Evolutionary conservation across 2,888 invertebrate species (phyloP).

Genomic region (Metallyticus violacea): DNA sequence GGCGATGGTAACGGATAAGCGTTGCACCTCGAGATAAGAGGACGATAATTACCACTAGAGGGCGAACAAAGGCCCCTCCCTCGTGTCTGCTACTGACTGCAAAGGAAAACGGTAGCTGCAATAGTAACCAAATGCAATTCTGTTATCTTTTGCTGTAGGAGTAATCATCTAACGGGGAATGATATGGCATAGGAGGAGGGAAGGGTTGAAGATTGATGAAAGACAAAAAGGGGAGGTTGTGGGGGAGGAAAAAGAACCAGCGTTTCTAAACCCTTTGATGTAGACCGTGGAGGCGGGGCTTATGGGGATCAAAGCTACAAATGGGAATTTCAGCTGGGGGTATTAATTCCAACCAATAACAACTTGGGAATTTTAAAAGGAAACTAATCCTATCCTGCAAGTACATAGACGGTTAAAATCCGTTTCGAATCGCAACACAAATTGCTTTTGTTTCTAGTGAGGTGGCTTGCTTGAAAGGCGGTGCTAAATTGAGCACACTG

Average conservation of each 20-base stretch:
- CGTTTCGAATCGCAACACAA: not conserved
- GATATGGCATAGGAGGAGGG: not conserved
- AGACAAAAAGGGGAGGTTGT: not conserved
- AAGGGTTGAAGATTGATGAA: constrained; percentile 1
- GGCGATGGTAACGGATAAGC: not conserved
- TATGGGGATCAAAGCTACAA: not conserved
- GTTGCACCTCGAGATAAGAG: not conserved
- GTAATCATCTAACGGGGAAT: not conserved
- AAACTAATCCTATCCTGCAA: not conserved
- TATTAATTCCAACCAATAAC: not conserved
- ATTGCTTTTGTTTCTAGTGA: not conserved
- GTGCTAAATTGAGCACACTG: not conserved
- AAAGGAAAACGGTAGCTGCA: not conserved
- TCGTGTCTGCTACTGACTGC: not conserved
- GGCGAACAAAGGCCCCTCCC: not conserved
- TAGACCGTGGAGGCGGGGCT: not conserved
- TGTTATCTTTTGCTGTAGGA: not conserved
- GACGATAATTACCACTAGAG: not conserved
- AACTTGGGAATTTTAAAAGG: not conserved
- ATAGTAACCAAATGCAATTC: not conserved
- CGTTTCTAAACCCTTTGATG: constrained; percentile 7
- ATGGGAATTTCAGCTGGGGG: no score
- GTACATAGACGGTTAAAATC: not conserved
- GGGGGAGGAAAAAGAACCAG: not conserved
- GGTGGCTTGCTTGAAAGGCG: not conserved